Evolutionary conservation across 2,888 invertebrate species (phyloP), one percentile per base, ranked within the genome.

Genomic region (Drosophila rellima): DNA sequence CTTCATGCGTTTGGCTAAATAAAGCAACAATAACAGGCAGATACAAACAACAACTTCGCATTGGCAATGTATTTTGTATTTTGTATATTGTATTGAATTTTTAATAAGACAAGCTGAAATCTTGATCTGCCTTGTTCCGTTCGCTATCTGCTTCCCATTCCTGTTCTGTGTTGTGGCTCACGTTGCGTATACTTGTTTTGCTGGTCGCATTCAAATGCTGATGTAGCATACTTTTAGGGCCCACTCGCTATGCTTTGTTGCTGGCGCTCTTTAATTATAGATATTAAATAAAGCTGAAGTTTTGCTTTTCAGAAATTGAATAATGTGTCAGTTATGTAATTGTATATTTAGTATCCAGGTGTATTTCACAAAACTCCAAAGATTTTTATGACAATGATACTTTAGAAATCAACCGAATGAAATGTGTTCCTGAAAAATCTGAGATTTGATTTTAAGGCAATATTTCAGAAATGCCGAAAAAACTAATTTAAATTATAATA

Each of bases 1-100:
- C 8, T 26, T 29, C 13, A 18, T 52, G 52, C 52, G 29, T 40
- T 45, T 31, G 18, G 33, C 55, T 26, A 40, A 59, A 51, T 47
- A 54, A 50, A 64, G 39, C 23, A 48, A 45, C 31, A 66, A 42
- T 15, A 56, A 50, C 42, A 62, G 42, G 20, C 8, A 42, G 54
- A 33, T 33, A 18, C 31, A 65, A 62, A 31, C 37, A 61, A 35
- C 29, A 68, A 40, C 37, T 56, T 37, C 51, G 55, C 70, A 47
- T 68, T 76, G 66, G 18, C 82, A 82, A 84, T 87, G 82, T 76
- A 77, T 85, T 77, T 84, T 60, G 78, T 82, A 26, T 26, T 26
- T 26, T 87, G 82, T 82, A 26, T 26, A 7, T 26, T 87, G 82
- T 82, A 89, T 87, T 89, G 89, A 89, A 87, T 89, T 87, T 89